Evolutionary conservation across 2,888 invertebrate species (phyloP).

Genomic region (Erebia epiphron): DNA sequence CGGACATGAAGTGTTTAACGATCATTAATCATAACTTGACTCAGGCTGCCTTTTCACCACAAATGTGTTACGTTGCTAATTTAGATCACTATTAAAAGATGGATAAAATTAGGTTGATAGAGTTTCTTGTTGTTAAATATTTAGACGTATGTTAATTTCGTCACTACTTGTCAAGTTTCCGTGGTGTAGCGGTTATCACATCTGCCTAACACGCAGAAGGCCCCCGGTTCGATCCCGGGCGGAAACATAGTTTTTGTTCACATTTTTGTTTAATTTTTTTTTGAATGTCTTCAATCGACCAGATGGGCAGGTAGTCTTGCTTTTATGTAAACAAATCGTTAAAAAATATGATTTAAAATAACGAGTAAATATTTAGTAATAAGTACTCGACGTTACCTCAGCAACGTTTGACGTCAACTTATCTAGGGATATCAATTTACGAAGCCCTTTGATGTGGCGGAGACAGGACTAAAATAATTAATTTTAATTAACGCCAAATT

Average conservation of each 20-base stretch:
- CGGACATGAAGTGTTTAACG: conserved; percentile 38
- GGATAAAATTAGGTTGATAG: too few species aligned
- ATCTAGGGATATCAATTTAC: conserved; percentile 43
- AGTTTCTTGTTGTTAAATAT: too few species aligned
- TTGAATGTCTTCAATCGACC: not conserved
- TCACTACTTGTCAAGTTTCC: conserved; percentile 78
- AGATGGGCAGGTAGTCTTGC: not conserved
- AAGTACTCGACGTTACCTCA: conserved; percentile 18
- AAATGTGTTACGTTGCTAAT: too few species aligned
- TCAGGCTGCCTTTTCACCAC: not conserved
- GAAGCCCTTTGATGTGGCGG: conserved; percentile 44
- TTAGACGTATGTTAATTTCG: conserved; percentile 2
- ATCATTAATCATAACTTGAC: conserved; percentile 39
- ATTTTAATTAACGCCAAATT: conserved; percentile 45
- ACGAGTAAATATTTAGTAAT: too few species aligned
- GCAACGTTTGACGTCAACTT: conserved; percentile 38
- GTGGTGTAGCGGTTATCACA: conserved; percentile 96
- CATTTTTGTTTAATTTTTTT: not conserved
- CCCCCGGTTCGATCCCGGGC: conserved; percentile 95
- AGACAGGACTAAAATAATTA: conserved; percentile 44
- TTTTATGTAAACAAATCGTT: not conserved
- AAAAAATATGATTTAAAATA: too few species aligned
- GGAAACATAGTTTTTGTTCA: conserved; percentile 82
- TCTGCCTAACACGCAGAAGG: conserved; percentile 96
- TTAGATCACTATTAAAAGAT: too few species aligned